Evolutionary conservation across 2,888 invertebrate species (phyloP), one percentile per base, ranked within the genome.

Genomic region (Nomada ferruginata): DNA sequence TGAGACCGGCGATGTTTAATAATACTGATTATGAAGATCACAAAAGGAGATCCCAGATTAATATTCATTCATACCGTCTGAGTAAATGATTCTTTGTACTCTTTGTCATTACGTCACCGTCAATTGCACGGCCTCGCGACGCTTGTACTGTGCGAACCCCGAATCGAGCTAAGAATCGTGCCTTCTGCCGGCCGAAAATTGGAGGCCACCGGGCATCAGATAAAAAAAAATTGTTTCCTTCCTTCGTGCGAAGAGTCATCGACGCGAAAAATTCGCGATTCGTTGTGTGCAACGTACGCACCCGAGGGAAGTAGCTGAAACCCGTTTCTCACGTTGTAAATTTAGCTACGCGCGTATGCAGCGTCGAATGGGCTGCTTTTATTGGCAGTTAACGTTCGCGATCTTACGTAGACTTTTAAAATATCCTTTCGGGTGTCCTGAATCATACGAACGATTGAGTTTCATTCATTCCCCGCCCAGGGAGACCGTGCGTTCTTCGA

Each of bases 31-130:
- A 36, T 11, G 23, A 13, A 70, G 44, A 55, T 44, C 42, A 26
- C 9, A 23, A 52, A 53, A 44, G 23, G 13, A 23, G 57, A 20
- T 2, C n/a, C 29, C 75, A 63, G 29, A 52, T 36, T 7, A 36
- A 36, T 36, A 36, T 52, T 61, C 53, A 26, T 47, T 65, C 52
- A 47, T 55, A 44, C 15, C 29, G 13, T 52, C 50, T 29, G 15
- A 66, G 70, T 60, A 75, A 82, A 57, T 52, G 70, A 61, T 61
- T 68, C 64, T 26, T 26, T 55, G 60, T 79, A 73, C 69, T 73
- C 29, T 20, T 63, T 59, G 13, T 29, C 36, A 52, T 82, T 82
- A 80, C 82, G 80, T 82, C 82, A 80, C 57, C 75, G 70, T 29
- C 72, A 60, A 80, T 82, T 73, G 74, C 69, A 42, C 18, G 50